Base-by-base conservation (phyloP, 2,113 vertebrate genomes). In the Anthoscopus minutus region DNA sequence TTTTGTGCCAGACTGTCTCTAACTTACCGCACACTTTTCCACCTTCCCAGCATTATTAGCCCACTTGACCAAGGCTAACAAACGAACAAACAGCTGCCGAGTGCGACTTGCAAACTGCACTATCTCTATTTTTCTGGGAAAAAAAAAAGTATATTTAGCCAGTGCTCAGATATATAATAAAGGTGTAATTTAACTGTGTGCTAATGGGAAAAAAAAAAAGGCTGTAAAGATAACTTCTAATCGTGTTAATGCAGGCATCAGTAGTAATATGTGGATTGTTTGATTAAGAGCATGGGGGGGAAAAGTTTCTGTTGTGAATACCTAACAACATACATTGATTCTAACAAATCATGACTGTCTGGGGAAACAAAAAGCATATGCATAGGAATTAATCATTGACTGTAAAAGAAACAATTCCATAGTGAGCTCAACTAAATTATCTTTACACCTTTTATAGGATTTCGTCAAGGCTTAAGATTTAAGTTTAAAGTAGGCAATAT, bases 51-150 rank as follows among this genome's bases (percentile, higher is more conserved):
- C 99, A 95, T 99, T 99, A 97, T 99, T 99, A 28, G 99, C 99
- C 99, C 99, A 99, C 96, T 99, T 99, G 71, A 99, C 99, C 81
- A 99, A 97, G 65, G 99, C 99, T 37, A 99, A 96, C 70, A 99
- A 97, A 73, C 99, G 99, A 88, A 99, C 99, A 92, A 99, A 99
- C 40, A 99, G 98, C 95, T 99, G 99, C 73, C 99, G 98, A 76
- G 99, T 99, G 35, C 99, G 99, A 94, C 99, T 99, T 73, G 99
- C 99, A 98, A 99, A 99, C 96, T 99, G 99, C 84, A 99, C 99
- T 57, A 99, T 99, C 98, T 99, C 99, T 95, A 99, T 99, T 99
- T 99, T 99, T 96, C 99, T 99, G 94, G 42, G 66, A 94, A 82
- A 71, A 92, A 82, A 71, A 92, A 92, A 96, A 92, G 69, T 54